A percentile compares a stretch with the other conserved stretches of the same genome.
phyloP scores from a whole-genome alignment of 1,140 invertebrate genomes.

The Pseudomyrmex gracilis region DNA sequence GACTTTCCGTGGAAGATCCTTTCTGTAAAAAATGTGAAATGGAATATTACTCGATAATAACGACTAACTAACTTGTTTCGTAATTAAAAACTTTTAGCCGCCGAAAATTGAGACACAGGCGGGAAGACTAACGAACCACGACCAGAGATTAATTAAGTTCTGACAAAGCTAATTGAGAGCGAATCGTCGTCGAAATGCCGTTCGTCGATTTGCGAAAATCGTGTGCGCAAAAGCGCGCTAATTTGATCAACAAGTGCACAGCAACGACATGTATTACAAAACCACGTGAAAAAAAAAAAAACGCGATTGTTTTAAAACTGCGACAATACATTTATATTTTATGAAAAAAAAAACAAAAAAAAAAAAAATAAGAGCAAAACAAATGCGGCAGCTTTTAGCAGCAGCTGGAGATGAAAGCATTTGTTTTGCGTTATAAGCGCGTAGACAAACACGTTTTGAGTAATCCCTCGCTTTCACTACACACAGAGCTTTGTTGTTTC shows the following conservation, averaged over 20 bases:
- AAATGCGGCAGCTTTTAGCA: constrained; percentile 31
- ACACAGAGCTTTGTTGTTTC: not conserved
- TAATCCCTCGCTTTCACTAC: constrained; percentile 32
- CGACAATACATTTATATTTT: not conserved
- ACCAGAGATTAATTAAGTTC: constrained; percentile 44
- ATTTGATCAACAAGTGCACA: constrained; percentile 1
- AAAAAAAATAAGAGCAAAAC: constrained; percentile 26
- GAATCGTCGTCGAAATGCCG: too few species aligned
- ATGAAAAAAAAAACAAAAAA: constrained; percentile 8
- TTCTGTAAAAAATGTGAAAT: constrained; percentile 32
- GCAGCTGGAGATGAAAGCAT: constrained; percentile 11
- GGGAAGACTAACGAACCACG: constrained; percentile 39
- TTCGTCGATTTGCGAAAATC: not conserved
- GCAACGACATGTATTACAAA: not conserved
- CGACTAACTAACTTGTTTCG: constrained; percentile 14
- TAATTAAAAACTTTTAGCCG: constrained; percentile 46
- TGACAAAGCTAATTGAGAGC: constrained; percentile 26
- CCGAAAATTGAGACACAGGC: constrained; percentile 22
- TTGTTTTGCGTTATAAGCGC: constrained; percentile 36
- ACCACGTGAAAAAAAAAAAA: not conserved
- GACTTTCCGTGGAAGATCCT: not conserved
- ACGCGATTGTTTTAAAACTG: constrained; percentile 8
- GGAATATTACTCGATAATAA: constrained; percentile 48
- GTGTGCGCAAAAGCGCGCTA: not conserved
- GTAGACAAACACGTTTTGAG: constrained; percentile 24